These are phyloP conservation scores for Sisyra terminalis DNA, from an alignment of 2,888 invertebrate genomes.

Conservation along the genomic window DNA sequence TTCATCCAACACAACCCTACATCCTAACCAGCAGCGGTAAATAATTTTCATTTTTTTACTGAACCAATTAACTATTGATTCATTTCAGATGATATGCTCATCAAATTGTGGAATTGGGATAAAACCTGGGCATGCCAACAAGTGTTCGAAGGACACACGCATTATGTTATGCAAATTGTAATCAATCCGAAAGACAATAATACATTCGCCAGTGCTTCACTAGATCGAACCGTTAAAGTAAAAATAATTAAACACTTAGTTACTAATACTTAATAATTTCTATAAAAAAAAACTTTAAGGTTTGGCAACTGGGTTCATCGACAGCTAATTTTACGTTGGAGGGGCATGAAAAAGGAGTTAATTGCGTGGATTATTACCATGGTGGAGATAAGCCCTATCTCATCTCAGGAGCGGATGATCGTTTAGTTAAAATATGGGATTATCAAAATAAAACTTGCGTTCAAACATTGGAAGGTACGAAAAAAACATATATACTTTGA, in stretches of 20 bases:
- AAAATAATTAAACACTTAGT: constrained; percentile 3
- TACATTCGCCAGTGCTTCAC: constrained; percentile 97
- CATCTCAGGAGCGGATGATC: constrained; percentile 97
- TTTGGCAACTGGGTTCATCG: constrained; percentile 97
- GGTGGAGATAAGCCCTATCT: constrained; percentile 98
- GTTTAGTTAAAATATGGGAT: constrained; percentile 97
- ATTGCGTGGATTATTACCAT: constrained; percentile 98
- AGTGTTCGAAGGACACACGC: constrained; percentile 97
- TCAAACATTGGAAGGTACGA: constrained; percentile 73
- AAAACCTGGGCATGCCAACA: constrained; percentile 97
- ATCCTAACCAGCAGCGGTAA: constrained; percentile 91
- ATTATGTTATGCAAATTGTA: constrained; percentile 99
- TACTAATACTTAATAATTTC: background rate
- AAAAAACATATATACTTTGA: background rate
- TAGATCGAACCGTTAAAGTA: constrained; percentile 92
- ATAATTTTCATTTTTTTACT: constrained; percentile 19
- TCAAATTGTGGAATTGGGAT: constrained; percentile 99
- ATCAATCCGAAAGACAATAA: constrained; percentile 99
- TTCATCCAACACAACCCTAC: constrained; percentile 95
- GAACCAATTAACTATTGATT: background rate
- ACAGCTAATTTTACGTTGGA: constrained; percentile 95
- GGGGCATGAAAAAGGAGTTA: constrained; percentile 96
- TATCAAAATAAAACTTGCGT: constrained; percentile 99
- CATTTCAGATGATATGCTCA: constrained; percentile 83
- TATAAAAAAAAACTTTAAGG: constrained; percentile 27